Percentiles rank a stretch among this genome's conserved stretches.
These are phyloP conservation scores for Dermolepida albohirtum DNA, from an alignment of 2,888 invertebrate species.

Conservation along the genomic window DNA sequence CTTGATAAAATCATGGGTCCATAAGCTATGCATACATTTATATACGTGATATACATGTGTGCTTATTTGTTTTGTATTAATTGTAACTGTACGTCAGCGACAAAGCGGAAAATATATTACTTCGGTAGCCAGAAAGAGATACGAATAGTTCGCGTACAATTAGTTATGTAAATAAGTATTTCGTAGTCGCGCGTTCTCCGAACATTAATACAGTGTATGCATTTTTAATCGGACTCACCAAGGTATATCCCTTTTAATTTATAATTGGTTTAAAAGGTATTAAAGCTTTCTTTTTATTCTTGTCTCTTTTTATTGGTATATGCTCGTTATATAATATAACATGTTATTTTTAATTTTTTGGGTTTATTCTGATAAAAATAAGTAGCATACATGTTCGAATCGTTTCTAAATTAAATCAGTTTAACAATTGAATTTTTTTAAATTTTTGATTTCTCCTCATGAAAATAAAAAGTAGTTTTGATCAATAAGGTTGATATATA, in stretches of 20 bases:
- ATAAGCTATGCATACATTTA: conserved; percentile 64
- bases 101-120: not conserved
- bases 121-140: conserved; percentile 1
- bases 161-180: conserved; percentile 44
- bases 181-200: conserved; percentile 44
- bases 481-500: too few species aligned
- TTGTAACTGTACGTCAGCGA: conserved; percentile 36
- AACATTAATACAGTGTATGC: conserved; percentile 52
- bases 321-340: too few species aligned
- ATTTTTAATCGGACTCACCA: conserved; percentile 50
- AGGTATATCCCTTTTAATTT: conserved; percentile 38
- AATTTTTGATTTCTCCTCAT: too few species aligned
- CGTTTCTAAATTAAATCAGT: too few species aligned
- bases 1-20: conserved; percentile 66
- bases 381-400: too few species aligned
- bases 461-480: too few species aligned
- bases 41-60: conserved; percentile 59
- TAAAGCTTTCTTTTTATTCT: conserved; percentile 21
- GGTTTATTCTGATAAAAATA: too few species aligned
- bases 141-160: conserved; percentile 26
- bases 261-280: conserved; percentile 38
- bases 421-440: too few species aligned
- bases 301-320: conserved; percentile 17
- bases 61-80: conserved; percentile 52
- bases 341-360: too few species aligned